Evolutionary conservation across 2,797 vertebrate species (phyloP).

Genomic region (Silurus aristotelis): DNA sequence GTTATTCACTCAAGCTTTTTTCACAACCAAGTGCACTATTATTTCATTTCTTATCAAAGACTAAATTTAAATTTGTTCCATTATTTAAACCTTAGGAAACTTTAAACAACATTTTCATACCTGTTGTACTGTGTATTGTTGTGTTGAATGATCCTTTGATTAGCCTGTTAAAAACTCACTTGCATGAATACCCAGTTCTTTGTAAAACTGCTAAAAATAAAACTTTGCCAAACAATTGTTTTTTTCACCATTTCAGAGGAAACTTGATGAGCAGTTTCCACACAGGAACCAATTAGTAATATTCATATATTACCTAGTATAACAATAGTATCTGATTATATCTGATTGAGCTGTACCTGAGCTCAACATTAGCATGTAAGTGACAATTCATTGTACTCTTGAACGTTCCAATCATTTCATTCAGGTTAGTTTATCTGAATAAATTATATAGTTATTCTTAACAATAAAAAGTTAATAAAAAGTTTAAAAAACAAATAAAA

Average conservation of each 20-base stretch:
- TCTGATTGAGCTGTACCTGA: not conserved
- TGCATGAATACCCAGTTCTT: not conserved
- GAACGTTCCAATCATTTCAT: not conserved
- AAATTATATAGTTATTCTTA: no score
- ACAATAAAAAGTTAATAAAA: no score
- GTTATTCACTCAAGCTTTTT: conserved; percentile 77
- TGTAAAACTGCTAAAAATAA: not conserved
- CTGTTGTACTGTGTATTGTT: not conserved
- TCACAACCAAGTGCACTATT: not conserved
- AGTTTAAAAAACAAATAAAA: no score
- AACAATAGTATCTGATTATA: not conserved
- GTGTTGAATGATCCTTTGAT: not conserved
- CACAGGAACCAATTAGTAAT: not conserved
- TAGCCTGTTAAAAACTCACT: not conserved
- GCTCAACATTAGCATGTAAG: not conserved
- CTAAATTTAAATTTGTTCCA: conserved; percentile 13
- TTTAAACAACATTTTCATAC: not conserved
- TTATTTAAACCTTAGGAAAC: not conserved
- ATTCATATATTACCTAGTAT: not conserved
- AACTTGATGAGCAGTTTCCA: not conserved
- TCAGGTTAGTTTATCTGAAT: not conserved
- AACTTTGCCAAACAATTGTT: no score
- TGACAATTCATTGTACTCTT: not conserved
- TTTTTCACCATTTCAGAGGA: no score
- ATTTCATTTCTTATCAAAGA: conserved; percentile 2